A percentile compares a stretch with the other conserved stretches of the same genome.
phyloP scores from a whole-genome alignment of 1,140 invertebrate genomes.

The Aphis gossypii region DNA sequence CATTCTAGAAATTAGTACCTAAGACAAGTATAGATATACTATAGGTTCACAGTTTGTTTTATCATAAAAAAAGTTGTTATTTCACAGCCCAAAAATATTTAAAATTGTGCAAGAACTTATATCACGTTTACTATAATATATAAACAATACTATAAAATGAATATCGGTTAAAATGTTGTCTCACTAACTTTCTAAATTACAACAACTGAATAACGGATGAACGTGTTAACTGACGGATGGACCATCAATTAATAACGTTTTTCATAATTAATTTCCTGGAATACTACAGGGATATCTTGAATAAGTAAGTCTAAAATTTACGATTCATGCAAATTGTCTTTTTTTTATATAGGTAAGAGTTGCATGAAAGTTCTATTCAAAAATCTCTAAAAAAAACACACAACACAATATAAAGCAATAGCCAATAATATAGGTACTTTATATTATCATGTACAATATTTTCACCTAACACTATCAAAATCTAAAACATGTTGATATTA shows the following conservation, averaged over 20 bases:
- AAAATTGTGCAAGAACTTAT: neutral
- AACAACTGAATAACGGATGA: neutral
- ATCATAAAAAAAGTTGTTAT: neutral
- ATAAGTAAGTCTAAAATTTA: neutral
- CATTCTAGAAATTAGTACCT: neutral
- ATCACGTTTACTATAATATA: neutral
- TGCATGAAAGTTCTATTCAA: neutral
- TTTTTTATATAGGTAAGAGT: neutral
- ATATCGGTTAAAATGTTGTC: neutral
- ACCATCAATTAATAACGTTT: neutral
- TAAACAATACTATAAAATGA: neutral
- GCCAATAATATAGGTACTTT: too few relatives aligned
- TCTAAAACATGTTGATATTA: neutral
- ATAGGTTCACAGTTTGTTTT: neutral
- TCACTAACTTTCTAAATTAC: slow-evolving; percentile 4
- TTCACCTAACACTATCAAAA: neutral
- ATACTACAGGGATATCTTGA: neutral
- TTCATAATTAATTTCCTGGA: neutral
- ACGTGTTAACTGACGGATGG: neutral
- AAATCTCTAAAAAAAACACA: neutral
- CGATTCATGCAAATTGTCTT: neutral
- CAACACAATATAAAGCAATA: neutral
- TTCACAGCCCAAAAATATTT: neutral
- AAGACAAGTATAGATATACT: neutral
- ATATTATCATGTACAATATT: too few relatives aligned